phyloP scores from a whole-genome alignment of 2,113 vertebrate genomes.

The Neotragus pygmaeus region DNA sequence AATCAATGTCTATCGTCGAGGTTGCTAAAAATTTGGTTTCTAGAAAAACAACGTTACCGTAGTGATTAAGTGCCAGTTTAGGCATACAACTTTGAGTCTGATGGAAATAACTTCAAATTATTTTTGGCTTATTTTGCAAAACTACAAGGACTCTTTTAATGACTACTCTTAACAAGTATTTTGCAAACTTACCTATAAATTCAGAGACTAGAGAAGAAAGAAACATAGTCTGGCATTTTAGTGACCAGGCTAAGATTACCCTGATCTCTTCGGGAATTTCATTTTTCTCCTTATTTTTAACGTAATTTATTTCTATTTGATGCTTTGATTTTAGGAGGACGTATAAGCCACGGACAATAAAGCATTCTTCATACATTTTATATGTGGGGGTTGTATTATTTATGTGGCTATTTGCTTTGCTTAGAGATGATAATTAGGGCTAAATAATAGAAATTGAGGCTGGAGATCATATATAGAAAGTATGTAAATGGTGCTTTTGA shows the following conservation, averaged over 20 bases:
- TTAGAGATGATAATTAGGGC: not conserved
- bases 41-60: not conserved
- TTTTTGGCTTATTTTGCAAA: not conserved
- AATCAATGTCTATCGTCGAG: not conserved
- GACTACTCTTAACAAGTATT: not conserved
- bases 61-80: not conserved
- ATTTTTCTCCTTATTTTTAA: not conserved
- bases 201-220: not conserved
- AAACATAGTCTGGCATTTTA: not conserved
- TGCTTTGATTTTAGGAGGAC: not conserved
- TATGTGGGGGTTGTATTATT: not conserved
- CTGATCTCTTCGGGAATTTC: not conserved
- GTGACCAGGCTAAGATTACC: not conserved
- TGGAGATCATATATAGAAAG: not conserved
- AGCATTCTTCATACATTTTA: not conserved
- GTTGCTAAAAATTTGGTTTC: not conserved
- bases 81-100: not conserved
- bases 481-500: not conserved
- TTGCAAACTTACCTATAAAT: not conserved
- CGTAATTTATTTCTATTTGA: not conserved
- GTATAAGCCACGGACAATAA: not conserved
- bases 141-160: not conserved
- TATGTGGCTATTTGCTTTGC: not conserved
- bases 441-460: not conserved
- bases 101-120: not conserved